phyloP scores from a whole-genome alignment of 2,888 invertebrate genomes.

The Trisateles emortualis region DNA sequence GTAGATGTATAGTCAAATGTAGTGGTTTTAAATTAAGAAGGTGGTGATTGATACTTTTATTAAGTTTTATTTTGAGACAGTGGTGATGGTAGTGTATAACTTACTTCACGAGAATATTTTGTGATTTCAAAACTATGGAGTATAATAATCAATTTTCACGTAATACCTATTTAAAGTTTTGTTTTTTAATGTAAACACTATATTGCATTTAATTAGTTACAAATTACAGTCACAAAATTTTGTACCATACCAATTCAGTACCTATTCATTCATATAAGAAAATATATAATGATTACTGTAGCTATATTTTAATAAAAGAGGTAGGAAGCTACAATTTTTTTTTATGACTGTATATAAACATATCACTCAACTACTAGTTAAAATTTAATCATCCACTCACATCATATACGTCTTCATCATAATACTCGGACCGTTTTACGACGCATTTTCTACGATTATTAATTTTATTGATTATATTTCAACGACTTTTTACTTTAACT shows the following conservation, averaged over 20 bases:
- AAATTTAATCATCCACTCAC: conserved; percentile 22
- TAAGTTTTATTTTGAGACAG: not conserved
- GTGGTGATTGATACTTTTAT: conserved; percentile 34
- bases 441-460: conserved; percentile 19
- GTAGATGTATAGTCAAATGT: conserved; percentile 24
- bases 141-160: too few species aligned
- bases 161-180: too few species aligned
- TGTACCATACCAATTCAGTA: too few species aligned
- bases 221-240: too few species aligned
- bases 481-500: conserved; percentile 19
- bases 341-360: conserved; percentile 21
- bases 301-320: not conserved
- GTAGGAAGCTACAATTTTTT: conserved; percentile 11
- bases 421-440: conserved; percentile 30
- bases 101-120: not conserved
- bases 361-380: conserved; percentile 22
- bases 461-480: conserved; percentile 29
- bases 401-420: conserved; percentile 27
- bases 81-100: not conserved
- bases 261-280: too few species aligned
- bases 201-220: too few species aligned
- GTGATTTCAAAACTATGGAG: too few species aligned
- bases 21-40: conserved; percentile 14
- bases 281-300: too few species aligned
- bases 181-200: too few species aligned